Base-by-base conservation (phyloP, 2,797 vertebrate species). In the Champsocephalus esox region DNA sequence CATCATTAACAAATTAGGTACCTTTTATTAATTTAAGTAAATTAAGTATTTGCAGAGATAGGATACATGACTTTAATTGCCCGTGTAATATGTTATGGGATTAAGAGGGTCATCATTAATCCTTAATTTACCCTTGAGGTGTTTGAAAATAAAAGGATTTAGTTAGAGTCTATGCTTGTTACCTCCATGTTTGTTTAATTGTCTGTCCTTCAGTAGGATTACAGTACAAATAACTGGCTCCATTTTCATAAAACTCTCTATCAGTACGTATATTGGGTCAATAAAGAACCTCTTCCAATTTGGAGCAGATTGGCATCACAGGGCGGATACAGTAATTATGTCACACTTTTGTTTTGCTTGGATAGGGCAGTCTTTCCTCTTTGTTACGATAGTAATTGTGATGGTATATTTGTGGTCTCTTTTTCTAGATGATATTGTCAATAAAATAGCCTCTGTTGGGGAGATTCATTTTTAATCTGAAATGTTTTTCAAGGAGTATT, bases 51-150 rank as follows among this genome's bases (percentile, higher is more conserved):
- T 64, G 3, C 38, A 32, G 1, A 61, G 49, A 65, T n/a, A 34
- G 6, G 49, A 9, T 19, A 28, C 43, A 34, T 34, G 44, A 56
- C 24, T 56, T 58, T 55, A 71, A 55, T 71, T 49, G 61, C 38
- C 10, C 12, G 41, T 9, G 58, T 28, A 43, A 75, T 49, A 28
- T 57, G 32, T 19, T 17, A 1, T 2, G 32, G 28, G 41, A 49
- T 60, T 60, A 48, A 48, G 54, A 28, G 49, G 67, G 55, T 59
- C 61, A 67, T 61, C 5, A 62, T 50, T 11, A 66, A 78, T 61
- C 24, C 19, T 13, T 44, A 1, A 32, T 71, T 60, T 10, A 32
- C 14, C 43, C 3, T 44, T 43, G 4, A 24, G 44, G 34, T 43
- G 49, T n/a, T 55, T 38, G 43, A 48, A 51, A 28, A 43, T 17